phyloP scores from a whole-genome alignment of 2,797 vertebrate genomes.

The Chaetodon trifasciatus region DNA sequence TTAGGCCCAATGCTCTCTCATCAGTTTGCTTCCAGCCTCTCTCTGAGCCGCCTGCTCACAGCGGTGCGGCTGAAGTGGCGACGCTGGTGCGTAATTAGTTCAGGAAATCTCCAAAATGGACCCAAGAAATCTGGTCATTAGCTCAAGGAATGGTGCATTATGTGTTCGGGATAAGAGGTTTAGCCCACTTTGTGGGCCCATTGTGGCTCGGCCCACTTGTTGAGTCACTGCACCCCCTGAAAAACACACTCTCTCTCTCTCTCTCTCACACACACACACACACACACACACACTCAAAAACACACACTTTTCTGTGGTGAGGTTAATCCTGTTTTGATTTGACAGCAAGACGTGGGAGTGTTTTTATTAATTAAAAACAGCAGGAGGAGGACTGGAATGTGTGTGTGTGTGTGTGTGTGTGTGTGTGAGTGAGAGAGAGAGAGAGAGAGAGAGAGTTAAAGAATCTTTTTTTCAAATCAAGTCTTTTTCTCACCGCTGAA shows the following conservation, averaged over 20 bases:
- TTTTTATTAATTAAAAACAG: slow-evolving; percentile 78
- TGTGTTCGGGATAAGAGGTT: slow-evolving; percentile 47
- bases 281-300: not conserved
- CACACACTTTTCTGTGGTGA: slow-evolving; percentile 19
- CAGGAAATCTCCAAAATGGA: slow-evolving; percentile 50
- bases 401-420: slow-evolving; percentile 33
- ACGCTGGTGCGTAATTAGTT: slow-evolving; percentile 31
- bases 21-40: slow-evolving; percentile 17
- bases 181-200: slow-evolving; percentile 27
- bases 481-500: too few relatives aligned
- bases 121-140: slow-evolving; percentile 63
- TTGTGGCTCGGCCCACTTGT: slow-evolving; percentile 52
- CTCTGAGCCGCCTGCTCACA: not conserved
- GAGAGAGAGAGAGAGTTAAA: not conserved
- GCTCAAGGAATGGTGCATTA: slow-evolving; percentile 44
- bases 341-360: slow-evolving; percentile 48
- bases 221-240: not conserved
- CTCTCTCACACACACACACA: slow-evolving; percentile 28
- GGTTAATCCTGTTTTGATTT: slow-evolving; percentile 77
- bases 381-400: slow-evolving; percentile 39
- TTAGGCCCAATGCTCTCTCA: slow-evolving; percentile 1
- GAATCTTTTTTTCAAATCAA: not conserved
- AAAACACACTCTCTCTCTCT: not conserved
- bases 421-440: not conserved
- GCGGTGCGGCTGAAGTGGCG: slow-evolving; percentile 7